A percentile compares a stretch with the other conserved stretches of the same genome.
These are phyloP conservation scores for Catajapyx aquilonaris DNA, from an alignment of 1,140 invertebrate species.

Conservation along the genomic window DNA sequence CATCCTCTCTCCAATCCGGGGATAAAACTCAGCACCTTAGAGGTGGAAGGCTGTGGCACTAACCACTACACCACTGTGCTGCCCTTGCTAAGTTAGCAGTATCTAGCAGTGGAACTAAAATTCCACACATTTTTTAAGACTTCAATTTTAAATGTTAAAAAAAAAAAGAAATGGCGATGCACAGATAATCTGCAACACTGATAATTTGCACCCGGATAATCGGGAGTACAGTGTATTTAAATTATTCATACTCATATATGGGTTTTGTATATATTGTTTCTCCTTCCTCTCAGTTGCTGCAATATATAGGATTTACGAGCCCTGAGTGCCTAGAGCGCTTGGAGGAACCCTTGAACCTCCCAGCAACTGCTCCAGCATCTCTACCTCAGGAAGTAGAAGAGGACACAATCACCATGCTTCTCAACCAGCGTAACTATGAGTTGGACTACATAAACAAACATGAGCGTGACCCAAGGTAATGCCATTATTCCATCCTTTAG, in stretches of 20 bases:
- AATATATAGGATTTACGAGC: slow-evolving; percentile 78
- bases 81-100: too few relatives aligned
- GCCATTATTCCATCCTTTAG: too few relatives aligned
- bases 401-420: slow-evolving; percentile 60
- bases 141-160: too few relatives aligned
- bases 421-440: slow-evolving; percentile 57
- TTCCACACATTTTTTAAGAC: too few relatives aligned
- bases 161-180: not conserved
- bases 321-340: slow-evolving; percentile 63
- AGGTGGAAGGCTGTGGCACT: too few relatives aligned
- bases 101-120: too few relatives aligned
- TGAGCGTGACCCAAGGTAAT: slow-evolving; percentile 13
- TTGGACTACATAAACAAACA: slow-evolving; percentile 35
- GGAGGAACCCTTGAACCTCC: slow-evolving; percentile 43
- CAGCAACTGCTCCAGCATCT: slow-evolving; percentile 34
- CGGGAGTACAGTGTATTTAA: slow-evolving; percentile 1
- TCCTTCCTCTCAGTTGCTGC: slow-evolving; percentile 39
- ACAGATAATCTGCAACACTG: not conserved
- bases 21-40: too few relatives aligned
- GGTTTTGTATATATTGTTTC: slow-evolving; percentile 4
- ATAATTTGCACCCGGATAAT: too few relatives aligned
- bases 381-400: slow-evolving; percentile 46
- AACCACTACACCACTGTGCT: too few relatives aligned
- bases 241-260: not conserved
- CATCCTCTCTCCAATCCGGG: too few relatives aligned